Evolutionary conservation across 1,140 invertebrate species (phyloP).

Genomic region (Drosophila azteca): DNA sequence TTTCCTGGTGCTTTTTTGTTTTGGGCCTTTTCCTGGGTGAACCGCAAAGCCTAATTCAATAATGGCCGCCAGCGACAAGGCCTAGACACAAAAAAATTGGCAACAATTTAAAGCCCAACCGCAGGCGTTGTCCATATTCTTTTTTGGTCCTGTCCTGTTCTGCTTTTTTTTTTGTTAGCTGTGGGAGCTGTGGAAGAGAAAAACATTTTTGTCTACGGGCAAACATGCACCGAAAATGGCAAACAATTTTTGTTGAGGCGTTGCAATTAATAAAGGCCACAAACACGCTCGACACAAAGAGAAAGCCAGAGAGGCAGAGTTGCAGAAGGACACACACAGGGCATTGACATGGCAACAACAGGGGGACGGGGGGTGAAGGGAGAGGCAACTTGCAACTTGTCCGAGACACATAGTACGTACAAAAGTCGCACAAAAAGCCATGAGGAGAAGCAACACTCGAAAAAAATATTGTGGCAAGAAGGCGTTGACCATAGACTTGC

Average conservation of each 20-base stretch:
- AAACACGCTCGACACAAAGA: conserved; percentile 17
- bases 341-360: conserved; percentile 65
- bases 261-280: conserved; percentile 78
- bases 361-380: not conserved
- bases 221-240: conserved; percentile 58
- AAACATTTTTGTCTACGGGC: conserved; percentile 25
- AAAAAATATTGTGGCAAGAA: conserved; percentile 56
- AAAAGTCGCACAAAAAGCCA: conserved; percentile 17
- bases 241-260: conserved; percentile 75
- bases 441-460: conserved; percentile 21
- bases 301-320: not conserved
- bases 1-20: conserved; percentile 3
- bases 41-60: conserved; percentile 70
- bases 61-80: conserved; percentile 36
- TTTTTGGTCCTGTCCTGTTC: conserved; percentile 5
- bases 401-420: conserved; percentile 33
- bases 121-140: conserved; percentile 57
- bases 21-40: conserved; percentile 6
- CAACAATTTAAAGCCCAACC: conserved; percentile 75
- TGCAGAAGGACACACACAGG: conserved; percentile 46
- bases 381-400: conserved; percentile 40
- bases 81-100: conserved; percentile 55
- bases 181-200: conserved; percentile 28
- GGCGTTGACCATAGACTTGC: conserved; percentile 63
- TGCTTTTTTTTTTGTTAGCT: conserved; percentile 57